Conservation (phyloP, 2,113 vertebrate genomes). For the Apeltes quadracus region DNA sequence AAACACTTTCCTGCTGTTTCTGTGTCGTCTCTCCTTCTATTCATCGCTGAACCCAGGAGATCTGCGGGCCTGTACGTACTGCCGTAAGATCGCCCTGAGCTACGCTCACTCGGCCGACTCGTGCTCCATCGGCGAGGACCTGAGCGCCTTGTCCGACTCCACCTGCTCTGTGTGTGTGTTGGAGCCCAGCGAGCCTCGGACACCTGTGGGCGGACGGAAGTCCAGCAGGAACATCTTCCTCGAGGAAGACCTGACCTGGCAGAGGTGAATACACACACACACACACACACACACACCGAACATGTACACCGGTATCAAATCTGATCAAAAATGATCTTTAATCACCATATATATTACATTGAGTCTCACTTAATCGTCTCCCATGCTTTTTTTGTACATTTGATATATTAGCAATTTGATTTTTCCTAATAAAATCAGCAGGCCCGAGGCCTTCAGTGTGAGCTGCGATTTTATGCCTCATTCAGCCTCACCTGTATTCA, state of each 20-base stretch:
- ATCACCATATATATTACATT: neutral
- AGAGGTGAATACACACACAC: constrained; percentile 83
- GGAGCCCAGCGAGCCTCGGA: constrained; percentile 93
- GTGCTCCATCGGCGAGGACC: constrained; percentile 92
- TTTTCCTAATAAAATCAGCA: constrained; percentile 1
- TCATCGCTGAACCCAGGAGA: constrained; percentile 82
- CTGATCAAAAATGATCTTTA: no score
- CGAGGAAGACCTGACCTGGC: constrained; percentile 96
- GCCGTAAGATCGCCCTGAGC: constrained; percentile 94
- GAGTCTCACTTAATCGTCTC: neutral
- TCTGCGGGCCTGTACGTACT: constrained; percentile 96
- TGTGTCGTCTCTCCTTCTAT: neutral
- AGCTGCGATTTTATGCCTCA: neutral
- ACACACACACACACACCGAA: constrained; percentile 1
- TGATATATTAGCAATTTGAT: constrained; percentile 6
- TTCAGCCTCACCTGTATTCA: neutral
- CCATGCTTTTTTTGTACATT: neutral
- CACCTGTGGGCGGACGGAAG: constrained; percentile 92
- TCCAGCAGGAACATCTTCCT: constrained; percentile 97
- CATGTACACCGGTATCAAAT: neutral
- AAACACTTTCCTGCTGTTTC: neutral
- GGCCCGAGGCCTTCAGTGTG: neutral
- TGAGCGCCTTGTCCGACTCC: constrained; percentile 91
- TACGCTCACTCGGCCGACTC: constrained; percentile 96
- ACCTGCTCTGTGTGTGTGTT: constrained; percentile 85